Base-by-base conservation (phyloP, 1,140 invertebrate genomes). In the Drosophila seguyi region DNA sequence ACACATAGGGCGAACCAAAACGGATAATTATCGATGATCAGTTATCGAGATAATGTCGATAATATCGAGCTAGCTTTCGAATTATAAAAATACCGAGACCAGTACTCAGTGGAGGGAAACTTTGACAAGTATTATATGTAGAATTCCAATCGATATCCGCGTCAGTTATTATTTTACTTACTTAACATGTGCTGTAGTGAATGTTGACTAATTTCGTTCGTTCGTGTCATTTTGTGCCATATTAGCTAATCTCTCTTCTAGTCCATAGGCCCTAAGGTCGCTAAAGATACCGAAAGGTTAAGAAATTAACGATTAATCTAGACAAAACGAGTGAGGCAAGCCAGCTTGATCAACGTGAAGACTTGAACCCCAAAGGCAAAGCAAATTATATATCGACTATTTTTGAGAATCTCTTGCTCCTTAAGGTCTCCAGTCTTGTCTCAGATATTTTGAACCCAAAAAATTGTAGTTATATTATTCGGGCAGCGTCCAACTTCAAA, bases 171-270 rank as follows among this genome's bases (percentile, higher is more conserved):
- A 74, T 66, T 62, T 63, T 76, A 73, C 22, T 65, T 66, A 79
- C 60, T 90, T 88, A 88, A 90, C 84, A 88, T 90, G 84, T 88
- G 85, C 85, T 81, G 85, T 90, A 88, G 85, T 88, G 69, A 85
- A 83, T 66, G 57, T 80, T 77, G 78, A 87, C 83, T 88, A 88
- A 87, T 83, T 82, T 69, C 66, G 63, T 81, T 83, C 25, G 75
- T 81, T 83, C 41, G 75, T 77, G 75, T 77, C 75, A 58, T 79
- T 84, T 68, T 88, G 80, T 88, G 85, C 85, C 84, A 88, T 87
- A 87, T 87, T 88, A 66, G 69, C 60, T 39, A 83, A 75, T 78
- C 53, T 77, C 45, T 73, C 69, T 73, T 71, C 74, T 52, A 79
- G 52, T 67, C 68, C 41, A 65, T 59, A 62, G 60, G 39, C 59